These are phyloP conservation scores for Nomada lathburiana DNA, from an alignment of 2,888 invertebrate species.

Conservation along the genomic window DNA sequence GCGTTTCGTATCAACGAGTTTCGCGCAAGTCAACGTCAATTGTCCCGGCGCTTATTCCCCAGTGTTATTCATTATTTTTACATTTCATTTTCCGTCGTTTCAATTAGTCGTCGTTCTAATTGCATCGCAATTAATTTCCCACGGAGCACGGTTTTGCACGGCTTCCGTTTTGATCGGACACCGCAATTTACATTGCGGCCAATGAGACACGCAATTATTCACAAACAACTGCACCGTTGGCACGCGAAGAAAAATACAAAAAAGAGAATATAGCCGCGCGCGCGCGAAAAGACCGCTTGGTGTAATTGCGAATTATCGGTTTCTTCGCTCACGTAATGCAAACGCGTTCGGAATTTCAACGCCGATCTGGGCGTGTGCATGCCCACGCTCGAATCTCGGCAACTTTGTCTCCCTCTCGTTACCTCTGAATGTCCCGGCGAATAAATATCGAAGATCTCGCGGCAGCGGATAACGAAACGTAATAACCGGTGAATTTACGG, in stretches of 20 bases:
- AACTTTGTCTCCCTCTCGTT: neutral
- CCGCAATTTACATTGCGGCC: conserved; percentile 6
- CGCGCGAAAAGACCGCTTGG: neutral
- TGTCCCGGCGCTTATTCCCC: neutral
- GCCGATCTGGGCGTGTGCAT: neutral
- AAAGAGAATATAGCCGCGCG: neutral
- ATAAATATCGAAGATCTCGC: conserved; percentile 33
- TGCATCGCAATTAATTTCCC: too few relatives aligned
- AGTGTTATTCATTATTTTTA: neutral
- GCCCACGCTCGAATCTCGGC: neutral
- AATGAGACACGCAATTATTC: conserved; percentile 46
- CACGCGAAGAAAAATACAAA: conserved; percentile 7
- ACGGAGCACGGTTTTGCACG: neutral
- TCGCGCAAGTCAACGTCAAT: neutral
- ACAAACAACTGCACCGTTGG: conserved; percentile 36
- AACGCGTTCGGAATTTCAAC: conserved; percentile 28
- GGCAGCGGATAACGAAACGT: conserved; percentile 25
- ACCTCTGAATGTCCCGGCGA: conserved; percentile 12
- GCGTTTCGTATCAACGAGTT: neutral
- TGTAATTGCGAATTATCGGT: conserved; percentile 25
- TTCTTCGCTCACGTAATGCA: conserved; percentile 28
- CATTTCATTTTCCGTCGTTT: neutral
- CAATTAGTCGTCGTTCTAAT: too few relatives aligned
- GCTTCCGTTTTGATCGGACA: neutral
- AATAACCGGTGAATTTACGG: conserved; percentile 37